Conservation (phyloP, 2,113 vertebrate genomes). For the Pimephales promelas region DNA sequence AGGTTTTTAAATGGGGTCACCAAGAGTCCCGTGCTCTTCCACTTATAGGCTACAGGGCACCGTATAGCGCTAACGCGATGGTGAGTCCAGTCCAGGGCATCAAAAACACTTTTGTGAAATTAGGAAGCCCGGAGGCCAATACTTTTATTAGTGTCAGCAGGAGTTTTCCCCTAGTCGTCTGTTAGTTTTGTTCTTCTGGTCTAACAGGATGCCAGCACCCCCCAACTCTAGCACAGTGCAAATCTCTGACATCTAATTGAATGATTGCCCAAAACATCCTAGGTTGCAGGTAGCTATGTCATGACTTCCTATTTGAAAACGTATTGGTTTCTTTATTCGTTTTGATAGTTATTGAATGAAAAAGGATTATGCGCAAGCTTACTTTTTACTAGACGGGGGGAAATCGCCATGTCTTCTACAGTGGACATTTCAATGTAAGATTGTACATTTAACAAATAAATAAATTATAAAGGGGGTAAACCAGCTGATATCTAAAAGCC, state of each 20-base stretch:
- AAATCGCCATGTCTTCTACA: slow-evolving; percentile 3
- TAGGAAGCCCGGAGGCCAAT: slow-evolving; percentile 57
- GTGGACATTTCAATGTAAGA: slow-evolving; percentile 12
- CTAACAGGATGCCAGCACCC: slow-evolving; percentile 36
- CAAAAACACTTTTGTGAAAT: slow-evolving; percentile 59
- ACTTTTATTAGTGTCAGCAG: slow-evolving; percentile 60
- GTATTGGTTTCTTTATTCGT: not conserved
- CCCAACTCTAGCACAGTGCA: slow-evolving; percentile 32
- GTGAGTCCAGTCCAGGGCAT: slow-evolving; percentile 35
- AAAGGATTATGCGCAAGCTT: not conserved
- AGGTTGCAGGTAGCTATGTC: not conserved
- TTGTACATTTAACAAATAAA: slow-evolving; percentile 55
- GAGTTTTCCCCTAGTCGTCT: slow-evolving; percentile 59
- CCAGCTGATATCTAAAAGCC: slow-evolving; percentile 42
- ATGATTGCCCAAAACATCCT: not conserved
- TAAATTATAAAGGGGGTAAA: not conserved
- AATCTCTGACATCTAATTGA: slow-evolving; percentile 12
- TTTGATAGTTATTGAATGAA: slow-evolving; percentile 49
- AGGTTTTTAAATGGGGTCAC: slow-evolving; percentile 42
- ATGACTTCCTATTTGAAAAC: not conserved
- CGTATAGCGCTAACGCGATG: slow-evolving; percentile 47
- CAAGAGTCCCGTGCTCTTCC: slow-evolving; percentile 61
- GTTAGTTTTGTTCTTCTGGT: slow-evolving; percentile 54
- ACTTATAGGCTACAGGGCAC: slow-evolving; percentile 64
- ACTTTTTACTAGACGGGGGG: not conserved